Evolutionary conservation across 2,888 invertebrate genomes (phyloP), one percentile per base, ranked within the genome.

Genomic region (Mactromeris polynyma): DNA sequence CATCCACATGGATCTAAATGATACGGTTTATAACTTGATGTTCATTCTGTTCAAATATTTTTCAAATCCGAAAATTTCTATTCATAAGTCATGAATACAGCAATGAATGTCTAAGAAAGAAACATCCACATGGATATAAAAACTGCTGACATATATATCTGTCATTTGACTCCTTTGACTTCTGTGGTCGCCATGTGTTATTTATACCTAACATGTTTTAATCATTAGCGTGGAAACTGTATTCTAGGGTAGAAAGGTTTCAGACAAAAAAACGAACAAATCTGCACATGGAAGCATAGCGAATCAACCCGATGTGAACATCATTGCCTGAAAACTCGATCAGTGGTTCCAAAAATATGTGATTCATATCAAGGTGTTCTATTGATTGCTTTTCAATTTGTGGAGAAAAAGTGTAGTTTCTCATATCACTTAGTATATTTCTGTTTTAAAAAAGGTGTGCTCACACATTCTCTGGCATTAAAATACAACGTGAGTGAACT

Each of bases 141-240:
- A 46, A 4, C 46, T 46, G 46, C 46, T 46, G 46, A 46, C 46
- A 46, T 46, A 46, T 46, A 46, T n/a, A n/a, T n/a, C n/a, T n/a
- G n/a, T n/a, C n/a, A n/a, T 46, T 46, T 46, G 46, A 46, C 46
- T 46, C 46, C 11, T 46, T 64, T 26, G 58, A 64, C 26, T 64
- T 64, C 58, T 64, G 26, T 64, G 58, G 58, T n/a, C 21, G n/a
- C 26, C 11, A n/a, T 58, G 58, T 58, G 58, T 64, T 26, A 64
- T 64, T 64, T 64, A 64, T 64, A 26, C n/a, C 58, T 26, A n/a
- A 64, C 58, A n/a, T 64, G 58, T 64, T 64, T 64, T 64, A 64
- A 26, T 26, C 58, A 64, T 64, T 26, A 64, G 58, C 26, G 11
- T 7, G 58, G n/a, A 26, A 64, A 26, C 26, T 26, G 21, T 58